These are phyloP conservation scores for Ladona fulva DNA, from an alignment of 1,140 invertebrate genomes.

Conservation along the genomic window DNA sequence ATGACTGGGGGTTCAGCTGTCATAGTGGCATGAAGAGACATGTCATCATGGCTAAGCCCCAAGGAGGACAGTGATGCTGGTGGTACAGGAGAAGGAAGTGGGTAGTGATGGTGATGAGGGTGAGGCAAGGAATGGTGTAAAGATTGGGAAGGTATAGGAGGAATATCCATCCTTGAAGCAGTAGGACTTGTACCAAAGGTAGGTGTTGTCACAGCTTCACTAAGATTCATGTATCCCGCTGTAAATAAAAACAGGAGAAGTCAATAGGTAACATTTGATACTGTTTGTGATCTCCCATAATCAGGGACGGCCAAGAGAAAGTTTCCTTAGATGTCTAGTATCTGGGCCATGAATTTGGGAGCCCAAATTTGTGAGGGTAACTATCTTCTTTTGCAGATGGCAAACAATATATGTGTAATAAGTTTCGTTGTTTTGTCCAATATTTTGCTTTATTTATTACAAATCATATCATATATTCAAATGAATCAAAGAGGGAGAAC, in stretches of 20 bases:
- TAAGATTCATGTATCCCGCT: constrained; percentile 56
- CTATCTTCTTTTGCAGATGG: too few relatives aligned
- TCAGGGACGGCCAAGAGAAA: too few relatives aligned
- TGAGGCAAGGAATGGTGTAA: background rate
- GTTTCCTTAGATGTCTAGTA: too few relatives aligned
- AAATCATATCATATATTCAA: too few relatives aligned
- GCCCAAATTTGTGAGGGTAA: too few relatives aligned
- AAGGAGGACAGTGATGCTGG: background rate
- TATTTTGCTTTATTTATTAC: too few relatives aligned
- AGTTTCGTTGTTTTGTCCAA: too few relatives aligned
- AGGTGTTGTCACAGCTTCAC: constrained; percentile 60
- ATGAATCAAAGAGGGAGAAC: too few relatives aligned
- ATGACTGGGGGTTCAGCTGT: constrained; percentile 16
- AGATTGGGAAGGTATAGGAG: background rate
- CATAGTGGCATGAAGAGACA: background rate
- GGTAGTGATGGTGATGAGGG: background rate
- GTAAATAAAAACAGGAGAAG: background rate
- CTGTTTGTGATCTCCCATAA: too few relatives aligned
- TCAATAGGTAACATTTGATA: too few relatives aligned
- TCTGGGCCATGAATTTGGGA: too few relatives aligned
- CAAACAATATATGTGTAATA: too few relatives aligned
- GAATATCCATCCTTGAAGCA: constrained; percentile 47
- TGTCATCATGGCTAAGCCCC: background rate
- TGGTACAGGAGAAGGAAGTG: background rate
- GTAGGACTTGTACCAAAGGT: constrained; percentile 51